Base-by-base conservation (phyloP, 2,113 vertebrate species). In the Crotalus viridis region DNA sequence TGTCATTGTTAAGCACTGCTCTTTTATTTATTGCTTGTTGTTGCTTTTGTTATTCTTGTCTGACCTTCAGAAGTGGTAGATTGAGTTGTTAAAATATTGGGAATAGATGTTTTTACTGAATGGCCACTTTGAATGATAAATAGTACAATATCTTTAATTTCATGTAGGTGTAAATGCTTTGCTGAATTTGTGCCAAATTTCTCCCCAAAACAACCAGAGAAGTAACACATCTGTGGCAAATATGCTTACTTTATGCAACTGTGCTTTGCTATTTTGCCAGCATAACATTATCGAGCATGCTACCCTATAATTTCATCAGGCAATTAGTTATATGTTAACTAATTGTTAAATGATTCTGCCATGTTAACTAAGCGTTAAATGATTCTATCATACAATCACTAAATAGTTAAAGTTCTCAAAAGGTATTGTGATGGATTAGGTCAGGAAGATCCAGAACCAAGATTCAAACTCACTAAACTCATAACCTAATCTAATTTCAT, bases 241-340 rank as follows among this genome's bases (percentile, higher is more conserved):
- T 64, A 61, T 93, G 69, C 1, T 55, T 39, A 86, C 21, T 91
- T 93, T 85, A 54, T n/a, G 89, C 87, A 96, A 92, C 86, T 28
- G 26, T 19, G 52, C 0, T 87, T n/a, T 4, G 54, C 39, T 0
- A 0, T 17, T 2, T 5, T 93, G 2, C 57, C 74, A 46, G 10
- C 86, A 94, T 48, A 13, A 17, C 28, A 51, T 87, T 48, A 90
- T 0, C 1, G 91, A 24, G 24, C 90, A 64, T 33, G 91, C 1
- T 91, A 4, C 12, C 87, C n/a, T 92, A 56, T 4, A 91, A 1
- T 85, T 93, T 10, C 43, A 22, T 64, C 2, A 91, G 39, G 21
- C 87, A 95, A 91, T 61, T 8, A 91, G 6, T 21, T 89, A 93
- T 48, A 28, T 10, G 90, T 87, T 51, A 51, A 88, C 10, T 88